phyloP scores from a whole-genome alignment of 1,140 invertebrate species.

The Pissodes strobi region DNA sequence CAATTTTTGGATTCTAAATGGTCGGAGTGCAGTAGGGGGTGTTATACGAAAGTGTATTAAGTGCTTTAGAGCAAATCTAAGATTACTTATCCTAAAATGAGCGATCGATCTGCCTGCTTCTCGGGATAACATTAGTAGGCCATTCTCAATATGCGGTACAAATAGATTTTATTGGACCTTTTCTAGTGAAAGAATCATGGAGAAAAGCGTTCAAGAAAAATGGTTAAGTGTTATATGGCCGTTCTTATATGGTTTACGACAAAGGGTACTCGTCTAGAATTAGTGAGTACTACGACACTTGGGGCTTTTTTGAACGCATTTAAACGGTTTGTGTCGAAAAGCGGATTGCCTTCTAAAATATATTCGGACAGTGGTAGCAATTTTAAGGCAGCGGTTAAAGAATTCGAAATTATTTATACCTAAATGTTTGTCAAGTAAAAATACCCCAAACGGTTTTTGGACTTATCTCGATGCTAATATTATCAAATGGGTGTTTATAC shows the following conservation, averaged over 20 bases:
- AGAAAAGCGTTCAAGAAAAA: slow-evolving; percentile 27
- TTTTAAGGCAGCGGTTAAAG: slow-evolving; percentile 42
- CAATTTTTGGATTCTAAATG: slow-evolving; percentile 47
- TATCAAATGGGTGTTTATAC: slow-evolving; percentile 46
- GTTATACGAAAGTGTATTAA: too few species aligned
- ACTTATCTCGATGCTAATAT: background rate
- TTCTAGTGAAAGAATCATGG: slow-evolving; percentile 42
- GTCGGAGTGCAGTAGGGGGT: too few species aligned
- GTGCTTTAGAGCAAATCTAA: background rate
- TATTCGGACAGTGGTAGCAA: slow-evolving; percentile 45
- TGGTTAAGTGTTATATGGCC: slow-evolving; percentile 42
- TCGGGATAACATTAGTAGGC: too few species aligned
- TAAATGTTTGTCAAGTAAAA: too few species aligned
- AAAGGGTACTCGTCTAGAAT: slow-evolving; percentile 49
- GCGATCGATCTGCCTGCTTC: background rate
- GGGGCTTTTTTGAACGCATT: slow-evolving; percentile 43
- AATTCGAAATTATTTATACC: slow-evolving; percentile 21
- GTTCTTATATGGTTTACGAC: slow-evolving; percentile 31
- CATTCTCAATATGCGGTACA: too few species aligned
- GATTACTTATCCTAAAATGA: background rate
- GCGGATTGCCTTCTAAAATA: slow-evolving; percentile 35
- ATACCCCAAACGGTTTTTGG: too few species aligned
- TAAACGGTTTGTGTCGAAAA: slow-evolving; percentile 44
- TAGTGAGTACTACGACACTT: slow-evolving; percentile 43
- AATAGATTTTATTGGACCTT: slow-evolving; percentile 52